A percentile compares a stretch with the other conserved stretches of the same genome.
Evolutionary conservation across 2,113 vertebrate species (phyloP).

Genomic region (Alethe castanea): DNA sequence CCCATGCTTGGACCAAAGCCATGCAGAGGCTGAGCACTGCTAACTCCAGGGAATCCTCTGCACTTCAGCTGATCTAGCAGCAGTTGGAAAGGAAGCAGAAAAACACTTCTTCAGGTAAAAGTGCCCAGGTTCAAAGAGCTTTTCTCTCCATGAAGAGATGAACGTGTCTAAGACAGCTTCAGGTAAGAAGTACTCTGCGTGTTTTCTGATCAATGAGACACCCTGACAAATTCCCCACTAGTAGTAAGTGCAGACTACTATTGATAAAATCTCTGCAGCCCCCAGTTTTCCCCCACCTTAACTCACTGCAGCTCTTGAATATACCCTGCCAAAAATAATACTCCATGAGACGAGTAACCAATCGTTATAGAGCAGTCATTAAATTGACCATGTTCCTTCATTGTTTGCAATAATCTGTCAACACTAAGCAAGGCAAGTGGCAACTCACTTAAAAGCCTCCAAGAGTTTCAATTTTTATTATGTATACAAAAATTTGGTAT

Average conservation of each 20-base stretch:
- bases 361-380: background rate
- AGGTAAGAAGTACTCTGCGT: background rate
- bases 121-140: background rate
- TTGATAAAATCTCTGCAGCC: background rate
- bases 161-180: rapidly evolving
- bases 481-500: background rate
- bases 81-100: background rate
- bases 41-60: background rate
- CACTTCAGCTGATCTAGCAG: background rate
- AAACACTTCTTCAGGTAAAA: background rate
- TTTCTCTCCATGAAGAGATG: background rate
- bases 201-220: background rate
- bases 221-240: background rate
- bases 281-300: background rate
- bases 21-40: background rate
- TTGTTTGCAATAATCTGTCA: background rate
- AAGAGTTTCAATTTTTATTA: background rate
- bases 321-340: background rate
- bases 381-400: background rate
- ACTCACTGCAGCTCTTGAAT: background rate
- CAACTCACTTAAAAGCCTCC: background rate
- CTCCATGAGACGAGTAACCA: background rate
- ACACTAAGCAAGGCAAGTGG: background rate
- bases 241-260: background rate
- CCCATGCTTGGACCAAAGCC: background rate